Percentiles rank a stretch among this genome's conserved stretches.
phyloP scores from a whole-genome alignment of 2,888 invertebrate genomes.

The Ormyrus labotus region DNA sequence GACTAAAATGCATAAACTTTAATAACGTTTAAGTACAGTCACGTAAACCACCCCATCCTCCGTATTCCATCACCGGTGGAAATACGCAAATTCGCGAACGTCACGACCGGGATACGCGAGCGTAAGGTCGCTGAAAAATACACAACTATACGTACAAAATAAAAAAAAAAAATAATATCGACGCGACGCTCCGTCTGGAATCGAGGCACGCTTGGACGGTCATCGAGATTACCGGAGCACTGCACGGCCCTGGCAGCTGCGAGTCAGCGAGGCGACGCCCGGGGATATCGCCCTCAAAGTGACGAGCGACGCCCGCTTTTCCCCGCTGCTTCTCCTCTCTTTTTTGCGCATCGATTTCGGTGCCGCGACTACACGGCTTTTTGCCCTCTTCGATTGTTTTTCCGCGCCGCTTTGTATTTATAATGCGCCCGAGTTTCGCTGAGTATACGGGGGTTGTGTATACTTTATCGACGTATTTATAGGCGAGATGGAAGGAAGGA shows the following conservation, averaged over 20 bases:
- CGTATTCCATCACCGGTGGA: too few relatives aligned
- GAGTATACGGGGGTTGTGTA: too few relatives aligned
- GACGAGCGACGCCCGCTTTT: too few relatives aligned
- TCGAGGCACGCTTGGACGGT: conserved; percentile 70
- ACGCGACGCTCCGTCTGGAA: conserved; percentile 19
- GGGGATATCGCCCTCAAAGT: neutral
- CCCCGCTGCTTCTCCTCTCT: neutral
- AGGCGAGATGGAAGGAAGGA: too few relatives aligned
- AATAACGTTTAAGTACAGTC: too few relatives aligned
- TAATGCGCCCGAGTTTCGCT: too few relatives aligned
- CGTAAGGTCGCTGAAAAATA: too few relatives aligned
- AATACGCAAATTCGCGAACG: too few relatives aligned
- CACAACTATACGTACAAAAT: neutral
- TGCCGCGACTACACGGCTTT: neutral
- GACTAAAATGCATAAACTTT: too few relatives aligned
- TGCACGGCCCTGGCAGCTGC: neutral
- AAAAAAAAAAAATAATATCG: neutral
- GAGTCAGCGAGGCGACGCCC: neutral
- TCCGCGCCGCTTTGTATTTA: neutral
- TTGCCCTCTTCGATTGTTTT: neutral
- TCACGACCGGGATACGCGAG: too few relatives aligned
- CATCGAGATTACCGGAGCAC: conserved; percentile 71
- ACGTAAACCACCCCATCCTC: too few relatives aligned
- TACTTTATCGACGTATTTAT: too few relatives aligned
- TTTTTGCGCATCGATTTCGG: neutral